Conservation (phyloP, 2,113 vertebrate species). For the Anguilla japonica region DNA sequence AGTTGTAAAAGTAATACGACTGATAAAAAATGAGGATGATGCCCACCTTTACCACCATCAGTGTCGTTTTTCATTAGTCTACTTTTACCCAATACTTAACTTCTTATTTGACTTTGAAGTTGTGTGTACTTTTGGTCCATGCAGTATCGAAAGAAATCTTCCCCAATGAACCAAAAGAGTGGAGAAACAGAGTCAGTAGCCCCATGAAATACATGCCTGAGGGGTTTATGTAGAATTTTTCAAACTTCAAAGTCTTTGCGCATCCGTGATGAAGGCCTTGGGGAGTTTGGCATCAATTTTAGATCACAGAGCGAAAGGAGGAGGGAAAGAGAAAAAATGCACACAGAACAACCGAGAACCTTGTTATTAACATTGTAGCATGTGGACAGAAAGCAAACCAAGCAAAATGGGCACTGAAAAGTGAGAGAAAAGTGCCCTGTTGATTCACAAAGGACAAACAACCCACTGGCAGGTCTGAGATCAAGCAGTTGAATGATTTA, state of each 20-base stretch:
- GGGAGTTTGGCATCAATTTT: conserved; percentile 63
- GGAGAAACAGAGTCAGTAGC: conserved; percentile 35
- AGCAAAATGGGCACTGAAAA: background rate
- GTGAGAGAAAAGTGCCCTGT: conserved; percentile 4
- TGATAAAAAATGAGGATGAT: background rate
- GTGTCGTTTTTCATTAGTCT: background rate
- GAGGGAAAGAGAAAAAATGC: conserved; percentile 38
- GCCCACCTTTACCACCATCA: background rate
- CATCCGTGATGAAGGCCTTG: conserved; percentile 55
- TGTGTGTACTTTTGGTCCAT: conserved; percentile 34
- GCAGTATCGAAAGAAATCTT: conserved; percentile 32
- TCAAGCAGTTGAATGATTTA: background rate
- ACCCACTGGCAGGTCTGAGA: background rate
- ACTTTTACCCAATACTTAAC: background rate
- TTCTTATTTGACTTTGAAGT: conserved; percentile 38
- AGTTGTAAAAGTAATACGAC: background rate
- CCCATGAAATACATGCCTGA: conserved; percentile 55
- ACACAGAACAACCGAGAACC: conserved; percentile 44
- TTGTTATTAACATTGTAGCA: conserved; percentile 36
- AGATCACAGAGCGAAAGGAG: conserved; percentile 57
- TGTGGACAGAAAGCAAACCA: conserved; percentile 19
- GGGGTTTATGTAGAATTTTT: conserved; percentile 62
- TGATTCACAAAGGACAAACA: conserved; percentile 16
- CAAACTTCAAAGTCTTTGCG: conserved; percentile 65
- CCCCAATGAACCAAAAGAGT: conserved; percentile 30